Conservation (phyloP, 2,888 invertebrate species). For the Cyaniris semiargus region DNA sequence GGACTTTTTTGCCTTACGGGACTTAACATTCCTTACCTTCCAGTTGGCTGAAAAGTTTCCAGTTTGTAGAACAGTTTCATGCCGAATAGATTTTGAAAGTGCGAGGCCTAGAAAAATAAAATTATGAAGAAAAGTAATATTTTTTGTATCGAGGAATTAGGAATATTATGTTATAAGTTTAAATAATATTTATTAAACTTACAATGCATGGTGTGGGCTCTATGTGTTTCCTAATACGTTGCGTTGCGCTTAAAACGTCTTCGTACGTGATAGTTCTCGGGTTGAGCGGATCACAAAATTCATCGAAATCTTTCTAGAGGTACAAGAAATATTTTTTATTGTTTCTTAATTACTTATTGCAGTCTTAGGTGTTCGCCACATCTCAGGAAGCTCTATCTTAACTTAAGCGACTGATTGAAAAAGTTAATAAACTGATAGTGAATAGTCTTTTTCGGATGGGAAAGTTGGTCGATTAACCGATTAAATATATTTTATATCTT, state of each 20-base stretch:
- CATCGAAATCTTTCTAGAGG: conserved; percentile 67
- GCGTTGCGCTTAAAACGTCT: conserved; percentile 54
- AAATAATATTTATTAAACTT: conserved; percentile 41
- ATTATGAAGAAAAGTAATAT: no score
- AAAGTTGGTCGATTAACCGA: background rate
- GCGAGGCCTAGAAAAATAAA: conserved; percentile 64
- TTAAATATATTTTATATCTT: background rate
- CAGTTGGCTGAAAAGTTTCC: conserved; percentile 45
- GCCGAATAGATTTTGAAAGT: conserved; percentile 54
- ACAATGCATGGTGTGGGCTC: conserved; percentile 58
- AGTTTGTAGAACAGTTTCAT: conserved; percentile 47
- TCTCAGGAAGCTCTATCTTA: no score
- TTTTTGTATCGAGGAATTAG: background rate
- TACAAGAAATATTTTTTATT: background rate
- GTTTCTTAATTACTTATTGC: background rate
- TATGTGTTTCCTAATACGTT: conserved; percentile 49
- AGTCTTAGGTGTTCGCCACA: no score
- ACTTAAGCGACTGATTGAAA: background rate
- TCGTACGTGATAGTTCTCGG: conserved; percentile 57
- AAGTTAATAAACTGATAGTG: background rate
- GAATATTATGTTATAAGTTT: background rate
- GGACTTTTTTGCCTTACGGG: background rate
- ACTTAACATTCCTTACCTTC: conserved; percentile 41
- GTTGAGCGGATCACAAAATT: conserved; percentile 65
- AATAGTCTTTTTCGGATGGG: background rate